Evolutionary conservation across 2,797 vertebrate genomes (phyloP).

Genomic region (Gambusia yucatana): DNA sequence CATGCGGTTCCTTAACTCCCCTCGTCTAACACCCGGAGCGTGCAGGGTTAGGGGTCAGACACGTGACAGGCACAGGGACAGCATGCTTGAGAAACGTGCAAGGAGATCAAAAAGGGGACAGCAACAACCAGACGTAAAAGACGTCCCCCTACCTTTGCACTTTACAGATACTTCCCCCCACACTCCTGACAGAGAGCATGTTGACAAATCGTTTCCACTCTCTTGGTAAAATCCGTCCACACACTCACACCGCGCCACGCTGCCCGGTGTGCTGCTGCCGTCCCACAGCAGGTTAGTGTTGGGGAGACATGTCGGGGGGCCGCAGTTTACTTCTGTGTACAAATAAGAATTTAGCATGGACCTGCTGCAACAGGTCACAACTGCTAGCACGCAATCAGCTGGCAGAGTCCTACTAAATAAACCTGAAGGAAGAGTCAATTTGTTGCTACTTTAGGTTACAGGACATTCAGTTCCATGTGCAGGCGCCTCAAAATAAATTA

Average conservation of each 20-base stretch:
- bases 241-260: conserved; percentile 81
- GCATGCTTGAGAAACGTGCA: not conserved
- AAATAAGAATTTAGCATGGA: conserved; percentile 49
- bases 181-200: conserved; percentile 77
- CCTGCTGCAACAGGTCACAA: conserved; percentile 7
- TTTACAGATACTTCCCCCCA: conserved; percentile 80
- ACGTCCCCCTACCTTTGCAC: conserved; percentile 82
- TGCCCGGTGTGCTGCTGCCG: conserved; percentile 66
- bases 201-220: conserved; percentile 74
- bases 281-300: conserved; percentile 80
- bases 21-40: not conserved
- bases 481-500: not conserved
- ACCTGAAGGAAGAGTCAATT: not conserved
- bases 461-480: not conserved
- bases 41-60: conserved; percentile 1
- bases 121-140: not conserved
- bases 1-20: conserved; percentile 1
- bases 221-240: conserved; percentile 80
- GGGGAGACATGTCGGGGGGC: conserved; percentile 76
- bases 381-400: not conserved
- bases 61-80: not conserved
- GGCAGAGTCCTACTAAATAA: not conserved
- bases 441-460: not conserved
- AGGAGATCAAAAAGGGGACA: not conserved
- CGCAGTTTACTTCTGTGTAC: conserved; percentile 85